Base-by-base conservation (phyloP, 2,113 vertebrate species). In the Raja brachyura region DNA sequence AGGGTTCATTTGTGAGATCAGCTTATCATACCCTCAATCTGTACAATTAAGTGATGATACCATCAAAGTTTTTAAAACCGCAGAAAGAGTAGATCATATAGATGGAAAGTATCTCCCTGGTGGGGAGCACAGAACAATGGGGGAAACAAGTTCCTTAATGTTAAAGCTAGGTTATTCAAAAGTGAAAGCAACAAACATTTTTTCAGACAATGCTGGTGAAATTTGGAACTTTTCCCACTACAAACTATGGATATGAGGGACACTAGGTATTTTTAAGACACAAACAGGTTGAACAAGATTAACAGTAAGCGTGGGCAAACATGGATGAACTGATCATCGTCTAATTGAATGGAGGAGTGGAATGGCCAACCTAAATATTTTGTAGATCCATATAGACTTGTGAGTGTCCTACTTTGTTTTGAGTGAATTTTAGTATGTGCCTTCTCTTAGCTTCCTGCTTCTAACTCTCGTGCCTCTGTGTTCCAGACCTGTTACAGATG, bases 401-500 rank as follows among this genome's bases (percentile, higher is more conserved):
- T 63, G 25, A 83, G 20, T 3, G 4, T 22, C 22, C 33, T 48
- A 3, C 33, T 13, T 92, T 48, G 20, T 16, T 11, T 48, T 92
- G 11, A 92, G 59, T 7, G 31, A 88, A 63, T 88, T 8, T 28
- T 22, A 70, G 20, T 28, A 1, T 48, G 8, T 63, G 63, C 73
- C 11, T 88, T 8, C 81, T 76, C 70, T 20, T 79, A 54, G 48
- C 76, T 93, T 48, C 93, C 14, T 93, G 94, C 75, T 33, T 92
- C 33, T 88, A 88, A 75, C 2, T 90, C 93, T 25, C 20, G 39
- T 77, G 31, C 93, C 74, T 94, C n/a, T 93, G 90, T 93, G 85
- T 75, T 78, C 9, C 96, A 99, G 98, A 99, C 97, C 0, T 99
- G 98, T 94, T 97, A 97, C 93, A 97, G 95, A 94, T 99, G 98